These are phyloP conservation scores for Heptranchias perlo DNA, from an alignment of 2,113 vertebrate genomes.

Conservation along the genomic window DNA sequence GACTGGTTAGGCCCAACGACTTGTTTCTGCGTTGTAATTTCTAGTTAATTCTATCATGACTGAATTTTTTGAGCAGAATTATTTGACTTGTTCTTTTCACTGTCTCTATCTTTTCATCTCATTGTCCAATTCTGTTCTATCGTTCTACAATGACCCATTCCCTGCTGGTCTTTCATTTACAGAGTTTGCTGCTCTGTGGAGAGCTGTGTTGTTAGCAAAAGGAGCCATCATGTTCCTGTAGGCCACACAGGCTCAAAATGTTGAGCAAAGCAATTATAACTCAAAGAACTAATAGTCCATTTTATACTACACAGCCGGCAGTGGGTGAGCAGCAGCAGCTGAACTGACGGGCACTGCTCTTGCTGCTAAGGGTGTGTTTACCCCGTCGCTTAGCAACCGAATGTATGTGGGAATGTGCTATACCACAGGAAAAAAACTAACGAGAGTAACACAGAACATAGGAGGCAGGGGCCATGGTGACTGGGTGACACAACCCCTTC, in stretches of 20 bases:
- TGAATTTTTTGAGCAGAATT: background rate
- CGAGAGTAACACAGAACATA: background rate
- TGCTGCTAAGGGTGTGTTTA: background rate
- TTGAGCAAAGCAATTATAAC: slow-evolving; percentile 3
- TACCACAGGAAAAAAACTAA: background rate
- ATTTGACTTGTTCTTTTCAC: background rate
- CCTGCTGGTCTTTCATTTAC: background rate
- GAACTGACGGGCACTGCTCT: background rate
- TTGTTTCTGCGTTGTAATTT: background rate
- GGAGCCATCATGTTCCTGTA: background rate
- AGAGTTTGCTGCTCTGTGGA: background rate
- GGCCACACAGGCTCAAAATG: background rate
- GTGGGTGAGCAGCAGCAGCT: background rate
- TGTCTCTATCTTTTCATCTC: background rate
- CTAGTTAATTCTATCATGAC: background rate
- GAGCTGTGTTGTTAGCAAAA: background rate
- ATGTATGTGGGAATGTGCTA: background rate
- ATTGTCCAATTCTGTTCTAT: background rate
- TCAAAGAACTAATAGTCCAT: background rate
- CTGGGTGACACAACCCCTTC: background rate
- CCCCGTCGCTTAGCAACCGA: background rate
- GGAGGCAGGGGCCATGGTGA: no score
- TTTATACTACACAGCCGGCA: background rate
- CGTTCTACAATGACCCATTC: background rate
- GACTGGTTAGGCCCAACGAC: background rate